phyloP scores from a whole-genome alignment of 92 coral and sea anemone genomes.

The Diadumene lineata region DNA sequence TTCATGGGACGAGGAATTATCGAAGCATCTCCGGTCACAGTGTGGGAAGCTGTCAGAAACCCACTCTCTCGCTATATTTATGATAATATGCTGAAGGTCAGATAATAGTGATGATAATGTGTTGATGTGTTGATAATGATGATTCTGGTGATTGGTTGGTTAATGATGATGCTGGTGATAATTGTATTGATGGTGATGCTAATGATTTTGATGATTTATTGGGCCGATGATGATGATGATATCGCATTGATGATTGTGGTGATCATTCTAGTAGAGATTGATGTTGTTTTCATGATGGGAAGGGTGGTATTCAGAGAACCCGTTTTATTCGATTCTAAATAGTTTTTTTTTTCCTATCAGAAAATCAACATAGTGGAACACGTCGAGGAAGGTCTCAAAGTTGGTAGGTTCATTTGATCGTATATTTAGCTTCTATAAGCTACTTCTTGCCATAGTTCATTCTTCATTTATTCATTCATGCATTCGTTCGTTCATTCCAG shows the following conservation, averaged over 20 bases:
- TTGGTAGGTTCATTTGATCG: conserved; percentile 59
- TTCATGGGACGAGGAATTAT: conserved; percentile 95
- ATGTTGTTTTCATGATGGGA: no score
- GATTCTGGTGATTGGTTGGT: no score
- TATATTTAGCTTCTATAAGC: not conserved
- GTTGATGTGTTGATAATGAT: no score
- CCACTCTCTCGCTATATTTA: conserved; percentile 95
- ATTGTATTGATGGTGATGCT: no score
- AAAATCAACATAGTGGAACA: conserved; percentile 92
- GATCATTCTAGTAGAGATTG: no score
- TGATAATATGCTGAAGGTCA: conserved; percentile 98
- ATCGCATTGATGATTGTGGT: no score
- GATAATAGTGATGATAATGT: no score
- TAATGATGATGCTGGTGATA: no score
- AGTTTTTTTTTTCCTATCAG: conserved; percentile 32
- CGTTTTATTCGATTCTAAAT: not conserved
- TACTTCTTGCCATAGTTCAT: not conserved
- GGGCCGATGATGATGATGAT: no score
- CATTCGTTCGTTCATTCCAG: no score
- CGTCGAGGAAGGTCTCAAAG: conserved; percentile 93
- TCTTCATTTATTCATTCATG: not conserved
- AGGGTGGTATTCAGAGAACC: no score
- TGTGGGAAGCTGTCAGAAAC: conserved; percentile 88
- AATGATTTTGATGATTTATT: no score
- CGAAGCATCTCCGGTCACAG: conserved; percentile 74